A percentile compares a stretch with the other conserved stretches of the same genome.
Conservation (phyloP, 2,888 invertebrate species). For the Dynastes maya region DNA sequence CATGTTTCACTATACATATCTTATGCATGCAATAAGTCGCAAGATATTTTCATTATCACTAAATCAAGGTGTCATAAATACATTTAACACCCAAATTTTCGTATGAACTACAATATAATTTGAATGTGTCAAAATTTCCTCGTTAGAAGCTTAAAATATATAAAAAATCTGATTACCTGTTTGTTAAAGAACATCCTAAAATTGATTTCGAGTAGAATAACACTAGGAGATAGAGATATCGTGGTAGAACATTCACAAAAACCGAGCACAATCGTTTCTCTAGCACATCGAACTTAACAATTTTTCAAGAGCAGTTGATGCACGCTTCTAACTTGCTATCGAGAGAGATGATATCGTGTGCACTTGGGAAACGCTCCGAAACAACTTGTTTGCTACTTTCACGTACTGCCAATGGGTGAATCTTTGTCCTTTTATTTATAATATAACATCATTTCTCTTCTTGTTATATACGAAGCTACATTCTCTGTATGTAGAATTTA, state of each 20-base stretch:
- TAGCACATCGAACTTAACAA: neutral
- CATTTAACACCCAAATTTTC: no score
- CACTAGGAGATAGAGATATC: no score
- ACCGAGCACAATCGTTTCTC: neutral
- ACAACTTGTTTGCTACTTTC: conserved; percentile 60
- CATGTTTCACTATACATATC: no score
- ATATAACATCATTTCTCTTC: conserved; percentile 62
- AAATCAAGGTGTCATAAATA: no score
- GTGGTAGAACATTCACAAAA: conserved; percentile 3
- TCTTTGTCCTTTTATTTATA: conserved; percentile 64
- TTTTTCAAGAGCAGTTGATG: neutral
- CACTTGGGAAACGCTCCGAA: neutral
- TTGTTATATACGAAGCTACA: conserved; percentile 14
- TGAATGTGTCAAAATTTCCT: no score
- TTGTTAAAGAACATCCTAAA: no score
- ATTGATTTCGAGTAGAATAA: no score
- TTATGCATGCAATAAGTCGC: no score
- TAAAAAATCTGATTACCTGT: no score
- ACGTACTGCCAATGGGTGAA: conserved; percentile 62
- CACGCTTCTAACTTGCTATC: neutral
- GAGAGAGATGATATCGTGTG: neutral
- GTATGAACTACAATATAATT: no score
- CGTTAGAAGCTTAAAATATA: no score
- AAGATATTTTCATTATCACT: no score
- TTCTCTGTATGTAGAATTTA: neutral